Evolutionary conservation across 2,113 vertebrate genomes (phyloP).

Genomic region (Sakesphorus luctuosus): DNA sequence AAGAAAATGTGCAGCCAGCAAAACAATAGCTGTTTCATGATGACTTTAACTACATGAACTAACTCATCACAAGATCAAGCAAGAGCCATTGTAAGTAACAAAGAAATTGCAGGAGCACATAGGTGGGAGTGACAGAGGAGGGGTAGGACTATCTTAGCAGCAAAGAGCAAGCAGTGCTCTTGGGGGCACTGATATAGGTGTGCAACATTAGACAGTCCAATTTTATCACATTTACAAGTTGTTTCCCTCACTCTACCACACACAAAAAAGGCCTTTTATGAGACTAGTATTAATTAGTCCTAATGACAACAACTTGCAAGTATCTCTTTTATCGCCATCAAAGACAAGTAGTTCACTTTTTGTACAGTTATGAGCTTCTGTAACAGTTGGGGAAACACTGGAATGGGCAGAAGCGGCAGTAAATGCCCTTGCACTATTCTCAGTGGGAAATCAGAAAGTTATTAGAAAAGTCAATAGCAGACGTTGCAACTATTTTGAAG

Average conservation of each 20-base stretch:
- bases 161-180: background rate
- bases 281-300: background rate
- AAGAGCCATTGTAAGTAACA: background rate
- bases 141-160: background rate
- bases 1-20: background rate
- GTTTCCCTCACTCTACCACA: background rate
- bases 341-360: background rate
- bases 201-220: background rate
- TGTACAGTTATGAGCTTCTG: background rate
- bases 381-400: background rate
- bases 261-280: background rate
- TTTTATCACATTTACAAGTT: background rate
- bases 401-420: background rate
- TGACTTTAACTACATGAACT: background rate
- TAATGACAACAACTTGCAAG: background rate
- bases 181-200: background rate
- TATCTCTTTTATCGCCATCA: background rate
- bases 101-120: background rate
- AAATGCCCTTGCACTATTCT: background rate
- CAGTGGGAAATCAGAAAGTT: background rate
- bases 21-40: background rate
- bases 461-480: background rate
- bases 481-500: background rate
- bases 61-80: background rate
- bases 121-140: background rate